Conservation (phyloP, 2,888 invertebrate genomes). For the Loripinus fragilis region DNA sequence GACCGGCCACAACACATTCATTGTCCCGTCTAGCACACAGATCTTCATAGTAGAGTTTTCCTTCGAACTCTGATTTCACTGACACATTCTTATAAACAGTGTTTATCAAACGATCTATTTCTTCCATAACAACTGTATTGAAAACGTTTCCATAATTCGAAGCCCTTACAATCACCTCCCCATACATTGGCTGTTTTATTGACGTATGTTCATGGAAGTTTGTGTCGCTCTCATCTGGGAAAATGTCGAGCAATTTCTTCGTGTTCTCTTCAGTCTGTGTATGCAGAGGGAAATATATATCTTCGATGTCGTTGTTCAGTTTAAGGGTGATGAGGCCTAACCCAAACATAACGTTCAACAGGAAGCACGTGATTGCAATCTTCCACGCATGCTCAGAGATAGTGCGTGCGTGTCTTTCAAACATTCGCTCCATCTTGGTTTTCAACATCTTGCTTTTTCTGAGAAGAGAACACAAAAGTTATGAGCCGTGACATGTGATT, state of each 20-base stretch:
- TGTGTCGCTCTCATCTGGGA: slow-evolving; percentile 35
- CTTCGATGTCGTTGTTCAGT: slow-evolving; percentile 49
- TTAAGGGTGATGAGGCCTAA: slow-evolving; percentile 37
- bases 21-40: slow-evolving; percentile 42
- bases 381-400: slow-evolving; percentile 47
- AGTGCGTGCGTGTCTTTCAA: slow-evolving; percentile 25
- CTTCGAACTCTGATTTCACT: slow-evolving; percentile 24
- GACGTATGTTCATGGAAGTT: slow-evolving; percentile 36
- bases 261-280: slow-evolving; percentile 29
- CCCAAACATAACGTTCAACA: slow-evolving; percentile 42
- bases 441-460: too few relatives aligned
- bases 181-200: slow-evolving; percentile 40
- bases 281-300: slow-evolving; percentile 40
- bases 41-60: slow-evolving; percentile 30
- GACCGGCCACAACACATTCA: slow-evolving; percentile 40
- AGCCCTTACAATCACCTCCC: slow-evolving; percentile 33
- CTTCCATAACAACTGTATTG: slow-evolving; percentile 22
- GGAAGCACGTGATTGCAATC: slow-evolving; percentile 30
- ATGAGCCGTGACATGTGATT: too few relatives aligned
- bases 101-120: slow-evolving; percentile 36
- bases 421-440: not conserved
- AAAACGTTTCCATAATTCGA: slow-evolving; percentile 32
- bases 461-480: too few relatives aligned
- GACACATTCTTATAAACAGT: slow-evolving; percentile 34
- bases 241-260: slow-evolving; percentile 22